A percentile compares a stretch with the other conserved stretches of the same genome.
Conservation (phyloP, 1,140 invertebrate genomes). For the Leptinotarsa lineolata region DNA sequence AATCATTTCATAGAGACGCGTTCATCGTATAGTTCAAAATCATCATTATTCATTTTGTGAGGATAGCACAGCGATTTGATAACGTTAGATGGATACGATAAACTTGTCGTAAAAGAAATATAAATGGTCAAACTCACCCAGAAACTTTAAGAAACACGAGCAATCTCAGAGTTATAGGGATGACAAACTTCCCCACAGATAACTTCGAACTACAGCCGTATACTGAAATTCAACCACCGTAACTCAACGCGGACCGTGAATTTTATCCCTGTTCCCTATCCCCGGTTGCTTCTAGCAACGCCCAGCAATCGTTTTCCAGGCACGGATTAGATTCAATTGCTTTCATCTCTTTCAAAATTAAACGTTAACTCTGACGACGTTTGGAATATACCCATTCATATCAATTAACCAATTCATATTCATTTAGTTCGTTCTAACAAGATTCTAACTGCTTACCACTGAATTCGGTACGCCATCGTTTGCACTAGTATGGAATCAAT, state of each 20-base stretch:
- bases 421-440: neutral
- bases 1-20: too few species aligned
- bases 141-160: neutral
- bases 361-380: neutral
- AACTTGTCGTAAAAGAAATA: neutral
- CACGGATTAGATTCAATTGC: slow-evolving; percentile 28
- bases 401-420: neutral
- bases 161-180: neutral
- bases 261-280: slow-evolving; percentile 25
- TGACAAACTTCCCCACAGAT: neutral
- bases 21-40: too few species aligned
- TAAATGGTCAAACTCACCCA: slow-evolving; percentile 9
- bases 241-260: slow-evolving; percentile 20
- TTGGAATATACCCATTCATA: neutral
- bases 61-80: too few species aligned
- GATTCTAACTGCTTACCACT: neutral
- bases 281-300: slow-evolving; percentile 42
- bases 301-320: slow-evolving; percentile 34
- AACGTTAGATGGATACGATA: too few species aligned
- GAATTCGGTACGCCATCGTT: neutral
- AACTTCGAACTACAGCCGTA: slow-evolving; percentile 28
- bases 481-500: too few species aligned
- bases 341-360: neutral
- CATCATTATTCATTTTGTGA: too few species aligned
- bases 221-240: slow-evolving; percentile 34